phyloP scores from a whole-genome alignment of 2,888 invertebrate genomes.

The Meganola albula region DNA sequence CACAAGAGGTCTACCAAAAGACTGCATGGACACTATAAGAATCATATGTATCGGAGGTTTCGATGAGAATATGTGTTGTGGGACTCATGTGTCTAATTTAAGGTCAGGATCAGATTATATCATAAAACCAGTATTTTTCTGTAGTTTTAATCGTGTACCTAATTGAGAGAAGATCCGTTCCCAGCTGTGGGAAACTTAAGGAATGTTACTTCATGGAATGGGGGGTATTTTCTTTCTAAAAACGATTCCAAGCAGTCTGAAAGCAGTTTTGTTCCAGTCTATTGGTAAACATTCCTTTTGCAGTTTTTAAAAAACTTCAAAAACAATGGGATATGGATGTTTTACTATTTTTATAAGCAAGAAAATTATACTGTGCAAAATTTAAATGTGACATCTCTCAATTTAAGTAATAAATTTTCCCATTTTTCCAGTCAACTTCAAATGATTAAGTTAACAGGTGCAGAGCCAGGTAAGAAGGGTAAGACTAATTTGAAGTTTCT shows the following conservation, averaged over 20 bases:
- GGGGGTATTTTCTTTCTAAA: too few relatives aligned
- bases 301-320: too few relatives aligned
- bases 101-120: conserved; percentile 52
- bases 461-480: conserved; percentile 86
- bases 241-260: too few relatives aligned
- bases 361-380: too few relatives aligned
- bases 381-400: too few relatives aligned
- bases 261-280: too few relatives aligned
- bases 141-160: background rate
- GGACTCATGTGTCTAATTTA: conserved; percentile 89
- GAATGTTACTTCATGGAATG: too few relatives aligned
- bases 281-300: too few relatives aligned
- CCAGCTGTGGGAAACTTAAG: background rate
- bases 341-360: too few relatives aligned
- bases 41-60: conserved; percentile 86
- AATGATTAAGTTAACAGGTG: conserved; percentile 80
- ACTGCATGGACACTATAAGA: conserved; percentile 85
- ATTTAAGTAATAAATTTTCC: too few relatives aligned
- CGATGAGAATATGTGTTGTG: conserved; percentile 92
- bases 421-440: conserved; percentile 78
- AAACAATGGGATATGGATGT: too few relatives aligned
- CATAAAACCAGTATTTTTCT: background rate
- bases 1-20: conserved; percentile 86
- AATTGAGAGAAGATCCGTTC: background rate
- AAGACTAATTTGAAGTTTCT: conserved; percentile 82